Conservation (phyloP, 2,113 vertebrate species). For the Ptilonorhynchus violaceus region DNA sequence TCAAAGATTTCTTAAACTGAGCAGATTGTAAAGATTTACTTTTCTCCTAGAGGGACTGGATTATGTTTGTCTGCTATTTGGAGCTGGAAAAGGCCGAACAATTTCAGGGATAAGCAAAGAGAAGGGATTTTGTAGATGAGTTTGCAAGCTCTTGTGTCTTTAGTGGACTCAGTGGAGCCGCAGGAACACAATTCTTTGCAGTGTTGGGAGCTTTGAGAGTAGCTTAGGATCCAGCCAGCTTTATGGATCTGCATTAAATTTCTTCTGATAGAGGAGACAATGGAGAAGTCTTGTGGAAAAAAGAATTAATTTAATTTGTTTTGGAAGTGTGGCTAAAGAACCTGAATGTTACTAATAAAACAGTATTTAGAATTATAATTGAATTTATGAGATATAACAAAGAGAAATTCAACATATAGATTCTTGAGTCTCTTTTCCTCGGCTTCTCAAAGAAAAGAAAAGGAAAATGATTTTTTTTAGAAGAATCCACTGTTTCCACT, state of each 20-base stretch:
- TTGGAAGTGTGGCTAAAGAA: background rate
- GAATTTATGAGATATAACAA: background rate
- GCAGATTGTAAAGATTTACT: conserved; percentile 14
- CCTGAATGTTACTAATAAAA: background rate
- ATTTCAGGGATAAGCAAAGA: conserved; percentile 14
- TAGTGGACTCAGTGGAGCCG: background rate
- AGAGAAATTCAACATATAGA: background rate
- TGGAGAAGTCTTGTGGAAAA: background rate
- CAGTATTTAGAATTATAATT: background rate
- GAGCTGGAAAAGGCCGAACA: background rate
- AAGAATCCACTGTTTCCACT: background rate
- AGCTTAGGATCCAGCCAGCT: background rate
- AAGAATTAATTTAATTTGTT: background rate
- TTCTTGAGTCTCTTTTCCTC: background rate
- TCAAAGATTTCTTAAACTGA: background rate
- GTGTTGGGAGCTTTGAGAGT: background rate
- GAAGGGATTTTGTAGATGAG: conserved; percentile 10
- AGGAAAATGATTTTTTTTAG: background rate
- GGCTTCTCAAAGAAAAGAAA: background rate
- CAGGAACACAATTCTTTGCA: background rate
- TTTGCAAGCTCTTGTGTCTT: background rate
- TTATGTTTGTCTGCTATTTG: background rate
- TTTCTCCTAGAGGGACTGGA: background rate
- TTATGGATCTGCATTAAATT: background rate
- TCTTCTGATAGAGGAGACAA: background rate